Base-by-base conservation (phyloP, 1,140 invertebrate genomes). In the Lysiphlebus fabarum region DNA sequence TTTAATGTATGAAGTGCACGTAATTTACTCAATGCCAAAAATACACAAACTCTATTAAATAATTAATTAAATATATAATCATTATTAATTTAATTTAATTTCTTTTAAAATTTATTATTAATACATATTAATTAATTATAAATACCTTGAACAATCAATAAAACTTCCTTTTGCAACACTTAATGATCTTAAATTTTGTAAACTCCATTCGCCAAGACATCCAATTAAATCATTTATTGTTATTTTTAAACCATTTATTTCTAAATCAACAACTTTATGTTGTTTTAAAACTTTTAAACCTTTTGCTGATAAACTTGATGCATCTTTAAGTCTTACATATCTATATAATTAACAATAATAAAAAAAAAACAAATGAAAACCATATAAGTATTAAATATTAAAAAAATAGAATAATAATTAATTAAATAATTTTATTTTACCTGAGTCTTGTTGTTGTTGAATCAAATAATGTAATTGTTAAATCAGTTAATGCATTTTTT, bases 181-280 rank as follows among this genome's bases (percentile, higher is more conserved):
- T 36, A 90, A 74, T 11, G 81, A 81, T 48, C 82, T 77, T 53
- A 91, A 75, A 76, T 90, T 88, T 48, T 84, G 78, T 53, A 87
- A 67, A 44, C 86, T 88, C 87, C 88, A 90, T 64, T 89, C 86
- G 54, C 86, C 84, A 47, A 90, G 80, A 75, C 87, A 89, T 56
- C 83, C 83, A 68, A 88, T 85, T 10, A 88, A 71, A 68, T 88
- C 86, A 71, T 86, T 85, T 26, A 88, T 82, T 45, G 85, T 82
- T 6, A 86, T 82, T 65, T 82, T 83, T 43, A 88, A 73, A 41
- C 83, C 82, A 62, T 81, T 83, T 43, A 85, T 84, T 74, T 88
- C 85, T 59, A 91, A 71, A 70, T 83, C 80, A 63, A 78, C 66
- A 44, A 87, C 76, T 72, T 89, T 87, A 71, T 91, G 89, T 56